Conservation (phyloP, 1,140 invertebrate species). For the Agrypnia vestita region DNA sequence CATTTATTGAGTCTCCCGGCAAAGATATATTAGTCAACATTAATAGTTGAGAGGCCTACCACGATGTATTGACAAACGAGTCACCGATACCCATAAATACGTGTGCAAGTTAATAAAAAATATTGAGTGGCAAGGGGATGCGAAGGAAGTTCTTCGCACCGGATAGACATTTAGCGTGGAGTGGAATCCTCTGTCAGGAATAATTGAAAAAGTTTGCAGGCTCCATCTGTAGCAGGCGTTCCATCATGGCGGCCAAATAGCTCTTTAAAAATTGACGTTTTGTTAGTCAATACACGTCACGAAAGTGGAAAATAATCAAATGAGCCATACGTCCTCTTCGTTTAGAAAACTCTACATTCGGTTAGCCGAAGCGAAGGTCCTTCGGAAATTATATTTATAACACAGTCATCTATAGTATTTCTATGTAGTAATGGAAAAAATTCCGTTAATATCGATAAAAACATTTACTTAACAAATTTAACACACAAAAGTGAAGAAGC, state of each 20-base stretch:
- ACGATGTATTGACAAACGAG: too few relatives aligned
- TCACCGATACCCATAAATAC: too few relatives aligned
- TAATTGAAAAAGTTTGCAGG: constrained; percentile 55
- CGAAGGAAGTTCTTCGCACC: not conserved
- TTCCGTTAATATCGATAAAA: too few relatives aligned
- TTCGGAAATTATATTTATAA: not conserved
- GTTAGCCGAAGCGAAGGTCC: not conserved
- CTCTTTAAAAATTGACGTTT: constrained; percentile 45
- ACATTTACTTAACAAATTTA: not conserved
- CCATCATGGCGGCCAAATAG: constrained; percentile 37
- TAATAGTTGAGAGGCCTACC: too few relatives aligned
- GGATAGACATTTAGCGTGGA: constrained; percentile 27
- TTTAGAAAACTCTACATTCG: not conserved
- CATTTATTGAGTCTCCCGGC: too few relatives aligned
- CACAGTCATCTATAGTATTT: not conserved
- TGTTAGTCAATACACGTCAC: constrained; percentile 50
- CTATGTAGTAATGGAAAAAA: too few relatives aligned
- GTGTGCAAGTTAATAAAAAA: too few relatives aligned
- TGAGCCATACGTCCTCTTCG: constrained; percentile 3
- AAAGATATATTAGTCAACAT: too few relatives aligned
- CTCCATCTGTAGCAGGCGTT: constrained; percentile 16
- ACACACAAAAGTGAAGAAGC: not conserved
- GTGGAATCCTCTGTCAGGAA: constrained; percentile 25
- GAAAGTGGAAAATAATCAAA: constrained; percentile 46
- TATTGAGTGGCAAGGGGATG: not conserved